These are phyloP conservation scores for Paramuricea clavata DNA, from an alignment of 92 coral and sea anemone species.

Conservation along the genomic window DNA sequence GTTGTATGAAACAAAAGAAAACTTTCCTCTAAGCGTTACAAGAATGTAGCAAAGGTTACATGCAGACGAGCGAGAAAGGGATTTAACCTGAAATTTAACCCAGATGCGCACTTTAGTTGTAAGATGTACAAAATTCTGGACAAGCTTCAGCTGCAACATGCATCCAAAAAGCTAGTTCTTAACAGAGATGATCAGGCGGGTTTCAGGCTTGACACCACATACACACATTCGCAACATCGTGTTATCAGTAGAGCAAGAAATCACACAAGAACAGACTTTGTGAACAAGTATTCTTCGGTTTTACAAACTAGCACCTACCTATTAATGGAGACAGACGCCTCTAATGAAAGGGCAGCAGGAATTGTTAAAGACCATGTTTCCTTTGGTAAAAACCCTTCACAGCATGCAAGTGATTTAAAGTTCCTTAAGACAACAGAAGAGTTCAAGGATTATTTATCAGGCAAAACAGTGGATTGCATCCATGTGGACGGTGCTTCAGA, in stretches of 20 bases:
- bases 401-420: conserved; percentile 44
- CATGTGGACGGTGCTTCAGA: conserved; percentile 42
- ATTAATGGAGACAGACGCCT: conserved; percentile 38
- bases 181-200: conserved; percentile 66
- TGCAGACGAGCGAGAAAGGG: conserved; percentile 57
- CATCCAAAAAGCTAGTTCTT: conserved; percentile 48
- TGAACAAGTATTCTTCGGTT: conserved; percentile 54
- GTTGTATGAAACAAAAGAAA: conserved; percentile 49
- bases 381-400: conserved; percentile 56
- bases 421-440: conserved; percentile 35
- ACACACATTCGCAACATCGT: conserved; percentile 57
- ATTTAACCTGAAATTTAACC: conserved; percentile 36
- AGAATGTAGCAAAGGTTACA: conserved; percentile 46
- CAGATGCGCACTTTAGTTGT: conserved; percentile 32
- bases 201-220: conserved; percentile 59
- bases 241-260: conserved; percentile 43
- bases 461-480: conserved; percentile 40
- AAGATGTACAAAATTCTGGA: conserved; percentile 45
- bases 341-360: conserved; percentile 52
- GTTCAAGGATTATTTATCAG: conserved; percentile 19
- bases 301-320: conserved; percentile 56
- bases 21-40: conserved; percentile 37
- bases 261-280: conserved; percentile 56
- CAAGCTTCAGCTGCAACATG: conserved; percentile 53
- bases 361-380: conserved; percentile 60